Conservation (phyloP, 2,888 invertebrate species). For the Sinodicranocentrus sp. region DNA sequence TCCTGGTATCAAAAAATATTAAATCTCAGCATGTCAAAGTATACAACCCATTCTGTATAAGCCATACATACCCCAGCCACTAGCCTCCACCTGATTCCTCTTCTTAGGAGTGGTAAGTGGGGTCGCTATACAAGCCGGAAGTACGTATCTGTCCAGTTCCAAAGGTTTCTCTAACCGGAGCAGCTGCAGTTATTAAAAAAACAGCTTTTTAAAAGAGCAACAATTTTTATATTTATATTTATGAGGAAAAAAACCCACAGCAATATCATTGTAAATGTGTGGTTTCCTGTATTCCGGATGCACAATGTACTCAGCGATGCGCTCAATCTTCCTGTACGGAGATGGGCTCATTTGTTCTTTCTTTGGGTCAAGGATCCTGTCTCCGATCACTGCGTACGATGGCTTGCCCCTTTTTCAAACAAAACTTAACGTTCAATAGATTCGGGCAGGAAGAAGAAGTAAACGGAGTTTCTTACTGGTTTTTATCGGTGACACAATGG, state of each 20-base stretch:
- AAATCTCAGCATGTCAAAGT: too few relatives aligned
- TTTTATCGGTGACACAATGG: conserved; percentile 85
- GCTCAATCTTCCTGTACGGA: conserved; percentile 49
- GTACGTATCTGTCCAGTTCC: conserved; percentile 50
- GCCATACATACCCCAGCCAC: conserved; percentile 56
- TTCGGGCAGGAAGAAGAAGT: background rate
- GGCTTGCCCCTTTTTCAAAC: conserved; percentile 42
- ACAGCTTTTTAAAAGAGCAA: background rate
- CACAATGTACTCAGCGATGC: conserved; percentile 58
- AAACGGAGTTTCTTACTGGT: conserved; percentile 21
- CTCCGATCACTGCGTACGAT: conserved; percentile 51
- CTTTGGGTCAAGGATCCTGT: conserved; percentile 14
- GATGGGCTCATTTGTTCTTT: background rate
- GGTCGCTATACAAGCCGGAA: conserved; percentile 55
- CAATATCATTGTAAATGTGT: conserved; percentile 75
- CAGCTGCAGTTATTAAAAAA: conserved; percentile 29
- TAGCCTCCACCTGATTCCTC: conserved; percentile 18
- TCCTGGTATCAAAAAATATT: conserved; percentile 10
- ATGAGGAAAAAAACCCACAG: conserved; percentile 48
- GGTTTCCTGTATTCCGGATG: conserved; percentile 73
- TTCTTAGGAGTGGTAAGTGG: conserved; percentile 40
- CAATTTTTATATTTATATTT: background rate
- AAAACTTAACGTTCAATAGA: background rate
- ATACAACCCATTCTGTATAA: too few relatives aligned
- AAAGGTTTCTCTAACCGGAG: conserved; percentile 21